Evolutionary conservation across 1,140 invertebrate genomes (phyloP).

Genomic region (Lepeophtheirus salmonis): DNA sequence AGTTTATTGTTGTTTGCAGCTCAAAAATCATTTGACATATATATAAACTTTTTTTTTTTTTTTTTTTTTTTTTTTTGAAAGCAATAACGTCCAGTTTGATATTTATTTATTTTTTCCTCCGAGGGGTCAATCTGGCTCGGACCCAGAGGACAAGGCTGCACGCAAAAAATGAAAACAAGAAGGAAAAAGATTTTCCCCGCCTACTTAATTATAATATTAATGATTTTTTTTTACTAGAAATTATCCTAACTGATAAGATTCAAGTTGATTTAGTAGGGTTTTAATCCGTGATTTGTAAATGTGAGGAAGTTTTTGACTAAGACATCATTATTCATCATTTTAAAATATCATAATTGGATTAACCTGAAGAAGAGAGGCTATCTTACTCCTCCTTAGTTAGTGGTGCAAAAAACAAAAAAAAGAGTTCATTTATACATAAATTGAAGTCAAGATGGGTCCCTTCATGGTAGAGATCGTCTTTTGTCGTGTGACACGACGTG

Average conservation of each 20-base stretch:
- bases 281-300: neutral
- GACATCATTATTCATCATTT: neutral
- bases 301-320: neutral
- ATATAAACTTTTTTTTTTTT: neutral
- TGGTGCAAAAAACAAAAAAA: neutral
- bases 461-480: conserved; percentile 19
- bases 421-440: neutral
- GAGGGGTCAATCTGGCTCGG: neutral
- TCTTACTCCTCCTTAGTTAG: neutral
- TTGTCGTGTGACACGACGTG: conserved; percentile 15
- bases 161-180: neutral
- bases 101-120: neutral
- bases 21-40: neutral
- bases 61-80: neutral
- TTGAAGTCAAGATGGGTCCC: conserved; percentile 7
- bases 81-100: neutral
- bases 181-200: neutral
- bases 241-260: too few relatives aligned
- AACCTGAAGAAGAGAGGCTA: neutral
- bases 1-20: neutral
- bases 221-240: neutral
- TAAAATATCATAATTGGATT: neutral
- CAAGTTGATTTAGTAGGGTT: neutral
- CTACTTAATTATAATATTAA: neutral
- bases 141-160: neutral